Base-by-base conservation (phyloP, 2,113 vertebrate species). In the Heterotis niloticus region DNA sequence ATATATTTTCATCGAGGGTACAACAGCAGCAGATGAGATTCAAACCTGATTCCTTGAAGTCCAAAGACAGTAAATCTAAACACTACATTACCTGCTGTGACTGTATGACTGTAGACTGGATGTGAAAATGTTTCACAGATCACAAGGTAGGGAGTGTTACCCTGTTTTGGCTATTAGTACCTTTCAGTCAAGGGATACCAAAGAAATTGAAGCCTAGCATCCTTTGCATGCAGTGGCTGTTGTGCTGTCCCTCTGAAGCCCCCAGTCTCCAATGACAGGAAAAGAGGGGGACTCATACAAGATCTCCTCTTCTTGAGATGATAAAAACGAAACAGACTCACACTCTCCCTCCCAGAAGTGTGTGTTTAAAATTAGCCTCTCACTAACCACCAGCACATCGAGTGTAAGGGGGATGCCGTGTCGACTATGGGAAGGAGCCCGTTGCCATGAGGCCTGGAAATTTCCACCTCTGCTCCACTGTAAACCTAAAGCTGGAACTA, bases 401-500 rank as follows among this genome's bases (percentile, higher is more conserved):
- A 20, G 20, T 17, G 20, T 59, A 82, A 81, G 80, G 87, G 83
- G 87, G 34, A 44, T 44, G 34, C 34, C 34, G 34, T 44, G 34
- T 44, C 34, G 34, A 7, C 34, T 88, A 85, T 89, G 86, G 84
- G 86, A 86, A 88, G 69, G 18, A 86, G 80, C 81, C 65, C 80
- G 86, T 85, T 81, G 84, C 82, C 68, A 10, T 72, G 78, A 64
- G 73, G 68, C 60, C 28, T 23, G 54, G 65, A 78, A 28, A 71
- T 62, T n/a, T 34, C 20, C 34, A 44, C 34, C 7, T 7, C 34
- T 44, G 34, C 34, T 2, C 34, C 7, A 44, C 7, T 44, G 34
- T 44, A 44, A 44, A 44, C 7, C 3, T 44, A 44, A 44, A 4
- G 34, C 34, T 44, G 34, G 34, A 44, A 44, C 34, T 44, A 44